These are phyloP conservation scores for Geotrypetes seraphini DNA, from an alignment of 2,797 vertebrate species.

Conservation along the genomic window DNA sequence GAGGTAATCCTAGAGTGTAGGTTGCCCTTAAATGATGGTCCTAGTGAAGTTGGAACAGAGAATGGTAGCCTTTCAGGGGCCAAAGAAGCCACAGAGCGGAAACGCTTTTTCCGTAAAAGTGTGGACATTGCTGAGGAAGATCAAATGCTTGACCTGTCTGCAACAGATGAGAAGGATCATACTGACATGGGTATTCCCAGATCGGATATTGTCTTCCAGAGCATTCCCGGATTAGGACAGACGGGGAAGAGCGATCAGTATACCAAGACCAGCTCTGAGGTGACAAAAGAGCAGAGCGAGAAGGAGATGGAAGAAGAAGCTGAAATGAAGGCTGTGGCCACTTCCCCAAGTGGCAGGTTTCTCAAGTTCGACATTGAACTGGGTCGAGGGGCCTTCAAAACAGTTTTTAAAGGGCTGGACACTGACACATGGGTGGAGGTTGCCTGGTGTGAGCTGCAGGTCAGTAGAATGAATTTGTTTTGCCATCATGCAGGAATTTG, in stretches of 20 bases:
- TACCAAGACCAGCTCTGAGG: slow-evolving; percentile 34
- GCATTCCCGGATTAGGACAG: slow-evolving; percentile 16
- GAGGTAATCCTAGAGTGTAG: slow-evolving; percentile 52
- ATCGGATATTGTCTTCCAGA: slow-evolving; percentile 15
- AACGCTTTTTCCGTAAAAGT: slow-evolving; percentile 74
- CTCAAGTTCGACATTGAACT: slow-evolving; percentile 91
- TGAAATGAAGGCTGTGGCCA: slow-evolving; percentile 89
- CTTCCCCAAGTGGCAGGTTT: slow-evolving; percentile 82
- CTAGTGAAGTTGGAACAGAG: too few species aligned
- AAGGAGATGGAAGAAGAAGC: slow-evolving; percentile 84
- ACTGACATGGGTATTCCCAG: slow-evolving; percentile 8
- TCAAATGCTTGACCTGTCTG: slow-evolving; percentile 29
- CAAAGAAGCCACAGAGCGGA: slow-evolving; percentile 43
- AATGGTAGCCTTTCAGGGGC: too few species aligned
- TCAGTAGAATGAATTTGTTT: slow-evolving; percentile 34
- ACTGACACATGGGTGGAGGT: slow-evolving; percentile 93
- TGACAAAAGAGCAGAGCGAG: slow-evolving; percentile 63
- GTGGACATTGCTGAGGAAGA: slow-evolving; percentile 77
- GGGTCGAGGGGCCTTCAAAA: slow-evolving; percentile 89
- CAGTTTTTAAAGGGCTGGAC: slow-evolving; percentile 88
- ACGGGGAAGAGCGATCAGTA: slow-evolving; percentile 26
- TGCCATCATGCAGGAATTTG: slow-evolving; percentile 15
- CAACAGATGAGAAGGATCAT: slow-evolving; percentile 26
- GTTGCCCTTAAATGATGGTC: slow-evolving; percentile 8
- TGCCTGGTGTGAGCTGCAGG: slow-evolving; percentile 94